Evolutionary conservation across 2,797 vertebrate genomes (phyloP).

Genomic region (Corythornis leucogaster): DNA sequence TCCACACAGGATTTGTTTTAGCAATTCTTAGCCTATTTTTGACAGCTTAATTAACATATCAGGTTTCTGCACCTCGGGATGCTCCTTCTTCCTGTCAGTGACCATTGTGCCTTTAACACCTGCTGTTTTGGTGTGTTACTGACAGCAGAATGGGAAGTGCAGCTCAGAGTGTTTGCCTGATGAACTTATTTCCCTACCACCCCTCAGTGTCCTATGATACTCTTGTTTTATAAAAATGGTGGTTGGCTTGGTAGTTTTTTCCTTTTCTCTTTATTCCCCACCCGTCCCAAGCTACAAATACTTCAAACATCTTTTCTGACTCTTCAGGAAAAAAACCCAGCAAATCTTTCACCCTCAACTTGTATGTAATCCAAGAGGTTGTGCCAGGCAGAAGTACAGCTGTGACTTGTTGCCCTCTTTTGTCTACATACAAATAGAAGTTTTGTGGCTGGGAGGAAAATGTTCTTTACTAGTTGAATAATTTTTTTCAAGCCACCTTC

Average conservation of each 20-base stretch:
- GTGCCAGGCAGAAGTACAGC: background rate
- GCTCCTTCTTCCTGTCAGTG: background rate
- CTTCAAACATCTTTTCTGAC: background rate
- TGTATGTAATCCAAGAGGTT: background rate
- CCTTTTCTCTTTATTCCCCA: background rate
- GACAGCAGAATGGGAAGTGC: background rate
- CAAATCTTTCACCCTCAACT: background rate
- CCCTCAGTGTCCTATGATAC: background rate
- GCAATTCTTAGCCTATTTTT: background rate
- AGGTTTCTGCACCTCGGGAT: background rate
- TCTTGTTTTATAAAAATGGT: background rate
- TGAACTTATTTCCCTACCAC: background rate
- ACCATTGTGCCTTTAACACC: background rate
- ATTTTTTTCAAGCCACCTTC: background rate
- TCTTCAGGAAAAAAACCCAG: background rate
- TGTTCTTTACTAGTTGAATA: background rate
- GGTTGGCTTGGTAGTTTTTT: background rate
- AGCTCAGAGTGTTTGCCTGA: background rate
- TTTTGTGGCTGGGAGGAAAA: background rate
- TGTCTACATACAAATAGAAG: background rate
- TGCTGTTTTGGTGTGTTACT: background rate
- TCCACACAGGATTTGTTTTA: background rate
- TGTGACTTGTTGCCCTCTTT: background rate
- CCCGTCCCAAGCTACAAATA: background rate
- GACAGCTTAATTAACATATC: background rate